Evolutionary conservation across 2,113 vertebrate species (phyloP), one percentile per base, ranked within the genome.

Genomic region (Cynoglossus semilaevis): DNA sequence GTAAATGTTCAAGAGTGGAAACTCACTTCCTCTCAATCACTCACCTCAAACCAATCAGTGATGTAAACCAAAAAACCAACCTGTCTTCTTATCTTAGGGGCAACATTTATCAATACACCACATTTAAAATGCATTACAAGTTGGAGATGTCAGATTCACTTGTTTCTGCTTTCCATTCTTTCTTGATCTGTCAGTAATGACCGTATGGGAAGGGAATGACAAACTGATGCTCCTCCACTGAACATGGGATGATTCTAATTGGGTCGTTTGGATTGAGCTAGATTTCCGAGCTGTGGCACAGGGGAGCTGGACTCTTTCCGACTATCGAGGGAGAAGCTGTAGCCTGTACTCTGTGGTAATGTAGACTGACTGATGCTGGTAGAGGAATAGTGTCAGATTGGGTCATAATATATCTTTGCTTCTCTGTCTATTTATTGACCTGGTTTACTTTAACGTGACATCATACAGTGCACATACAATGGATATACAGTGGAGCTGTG

Each of bases 271-370:
- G 68, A 67, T 74, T 81, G 85, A 82, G 73, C 72, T 76, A 77
- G 65, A 83, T 86, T 82, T 80, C 74, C 43, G 77, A 86, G 70
- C 55, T 46, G 67, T 9, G 67, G 8, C 84, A 18, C 75, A 19
- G 36, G 88, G 82, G 88, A 86, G 79, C 79, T 88, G 85, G 79
- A 69, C 86, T 89, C 77, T 48, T 86, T 89, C 60, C 76, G 77
- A 54, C 62, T 82, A 4, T 63, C 72, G 37, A 69, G 85, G 80
- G 81, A 86, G 14, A 48, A 18, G 50, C 56, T 56, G 72, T 46
- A 75, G 58, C 49, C 48, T 64, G 51, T 52, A 14, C 45, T 11
- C 49, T 29, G 74, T 60, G 70, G 46, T 51, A 57, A 29, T 29
- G 22, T 6, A n/a, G 55, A 13, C 17, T n/a, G 68, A 64, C 53